Percentiles rank a stretch among this genome's conserved stretches.
These are phyloP conservation scores for Girardia tigrina DNA, from an alignment of 2,888 invertebrate species.

Conservation along the genomic window DNA sequence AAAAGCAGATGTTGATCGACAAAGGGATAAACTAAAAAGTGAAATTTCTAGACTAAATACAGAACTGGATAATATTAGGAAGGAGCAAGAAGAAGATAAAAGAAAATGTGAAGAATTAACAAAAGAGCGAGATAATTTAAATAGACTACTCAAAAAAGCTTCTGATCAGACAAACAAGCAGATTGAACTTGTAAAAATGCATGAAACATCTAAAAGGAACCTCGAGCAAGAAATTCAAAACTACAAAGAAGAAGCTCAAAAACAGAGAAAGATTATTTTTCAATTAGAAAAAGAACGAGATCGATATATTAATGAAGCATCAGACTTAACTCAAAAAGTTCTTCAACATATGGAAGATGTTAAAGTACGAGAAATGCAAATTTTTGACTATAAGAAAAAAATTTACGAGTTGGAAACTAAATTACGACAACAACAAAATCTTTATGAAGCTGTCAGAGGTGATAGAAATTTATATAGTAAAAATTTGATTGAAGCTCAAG, in stretches of 20 bases:
- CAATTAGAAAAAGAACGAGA: constrained; percentile 57
- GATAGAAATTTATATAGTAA: constrained; percentile 67
- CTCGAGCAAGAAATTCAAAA: constrained; percentile 60
- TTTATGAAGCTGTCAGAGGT: constrained; percentile 62
- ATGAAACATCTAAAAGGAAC: constrained; percentile 59
- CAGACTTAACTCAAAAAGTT: constrained; percentile 56
- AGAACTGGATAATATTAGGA: constrained; percentile 49
- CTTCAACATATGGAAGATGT: constrained; percentile 51
- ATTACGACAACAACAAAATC: constrained; percentile 58
- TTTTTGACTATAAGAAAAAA: constrained; percentile 61
- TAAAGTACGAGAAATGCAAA: constrained; percentile 55
- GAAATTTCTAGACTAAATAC: constrained; percentile 34
- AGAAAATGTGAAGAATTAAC: constrained; percentile 58
- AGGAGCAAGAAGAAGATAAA: constrained; percentile 53
- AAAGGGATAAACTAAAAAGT: constrained; percentile 32
- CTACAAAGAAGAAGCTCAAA: constrained; percentile 55
- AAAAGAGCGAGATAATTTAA: constrained; percentile 56
- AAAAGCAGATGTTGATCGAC: constrained; percentile 46
- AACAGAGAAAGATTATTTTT: constrained; percentile 57
- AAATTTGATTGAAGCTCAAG: constrained; percentile 58
- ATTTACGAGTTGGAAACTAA: constrained; percentile 58
- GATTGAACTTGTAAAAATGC: constrained; percentile 57
- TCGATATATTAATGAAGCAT: constrained; percentile 56
- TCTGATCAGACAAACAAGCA: constrained; percentile 56
- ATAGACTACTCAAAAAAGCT: constrained; percentile 53